A percentile compares a stretch with the other conserved stretches of the same genome.
phyloP scores from a whole-genome alignment of 2,888 invertebrate genomes.

The Petrolisthes cinctipes region DNA sequence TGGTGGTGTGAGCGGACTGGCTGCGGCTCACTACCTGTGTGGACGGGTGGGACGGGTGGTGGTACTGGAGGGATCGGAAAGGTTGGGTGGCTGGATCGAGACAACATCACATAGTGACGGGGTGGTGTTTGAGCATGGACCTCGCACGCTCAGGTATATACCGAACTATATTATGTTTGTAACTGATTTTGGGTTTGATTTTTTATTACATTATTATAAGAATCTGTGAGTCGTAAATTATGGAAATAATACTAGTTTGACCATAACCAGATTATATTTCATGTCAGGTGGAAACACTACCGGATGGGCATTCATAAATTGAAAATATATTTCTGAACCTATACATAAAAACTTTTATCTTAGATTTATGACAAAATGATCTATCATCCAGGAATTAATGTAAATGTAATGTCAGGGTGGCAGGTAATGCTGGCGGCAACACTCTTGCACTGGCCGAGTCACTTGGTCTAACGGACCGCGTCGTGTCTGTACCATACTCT shows the following conservation, averaged over 20 bases:
- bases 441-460: constrained; percentile 84
- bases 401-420: constrained; percentile 35
- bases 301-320: too few relatives aligned
- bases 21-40: constrained; percentile 85
- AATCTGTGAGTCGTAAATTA: not conserved
- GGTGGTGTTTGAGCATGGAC: constrained; percentile 87
- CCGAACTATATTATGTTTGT: not conserved
- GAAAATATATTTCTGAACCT: too few relatives aligned
- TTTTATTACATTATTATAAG: not conserved
- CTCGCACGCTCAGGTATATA: constrained; percentile 81
- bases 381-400: too few relatives aligned
- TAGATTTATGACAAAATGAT: too few relatives aligned
- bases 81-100: constrained; percentile 87
- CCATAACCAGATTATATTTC: not conserved
- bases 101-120: constrained; percentile 73
- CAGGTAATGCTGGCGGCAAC: constrained; percentile 75
- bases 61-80: constrained; percentile 52
- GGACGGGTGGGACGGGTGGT: constrained; percentile 70
- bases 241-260: not conserved
- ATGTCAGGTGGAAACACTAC: too few relatives aligned
- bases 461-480: constrained; percentile 76
- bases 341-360: too few relatives aligned
- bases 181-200: not conserved
- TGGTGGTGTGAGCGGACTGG: constrained; percentile 88
- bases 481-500: constrained; percentile 75